Base-by-base conservation (phyloP, 1,140 invertebrate species). In the Hypothenemus hampei region DNA sequence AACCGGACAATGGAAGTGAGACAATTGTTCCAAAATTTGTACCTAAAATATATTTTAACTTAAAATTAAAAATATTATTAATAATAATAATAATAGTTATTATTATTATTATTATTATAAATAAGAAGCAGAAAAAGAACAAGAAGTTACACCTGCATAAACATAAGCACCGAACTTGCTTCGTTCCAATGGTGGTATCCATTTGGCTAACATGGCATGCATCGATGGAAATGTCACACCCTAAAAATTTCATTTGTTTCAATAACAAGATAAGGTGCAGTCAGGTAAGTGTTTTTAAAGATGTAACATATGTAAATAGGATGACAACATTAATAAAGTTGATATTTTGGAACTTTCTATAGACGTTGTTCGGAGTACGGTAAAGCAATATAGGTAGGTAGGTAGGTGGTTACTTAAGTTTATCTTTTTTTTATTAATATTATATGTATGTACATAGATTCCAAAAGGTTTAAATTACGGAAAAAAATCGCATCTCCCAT, bases 201-300 rank as follows among this genome's bases (percentile, higher is more conserved):
- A 91, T 49, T 82, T 78, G 3, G 87, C 85, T 21, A 90, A 69
- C 81, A 91, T 87, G 19, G 82, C 83, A 68, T 88, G 84, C 83
- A 90, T 87, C 0, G 87, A 83, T 33, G 87, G 88, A 72, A 86
- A 90, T 33, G 87, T 90, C 20, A 89, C 87, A 26, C 87, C 87
- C 78, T 82, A 63, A 60, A 68, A 73, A 65, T 39, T 45, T 37
- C n/a, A n/a, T n/a, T n/a, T n/a, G n/a, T n/a, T n/a, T n/a, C n/a
- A n/a, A n/a, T n/a, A n/a, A n/a, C n/a, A n/a, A n/a, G n/a, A n/a
- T n/a, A n/a, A n/a, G n/a, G n/a, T n/a, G n/a, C n/a, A n/a, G n/a
- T n/a, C n/a, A n/a, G n/a, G n/a, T n/a, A n/a, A n/a, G n/a, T n/a
- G n/a, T n/a, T n/a, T n/a, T n/a, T n/a, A n/a, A n/a, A n/a, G n/a